Conservation (phyloP, 1,140 invertebrate species). For the Drosophila triauraria region DNA sequence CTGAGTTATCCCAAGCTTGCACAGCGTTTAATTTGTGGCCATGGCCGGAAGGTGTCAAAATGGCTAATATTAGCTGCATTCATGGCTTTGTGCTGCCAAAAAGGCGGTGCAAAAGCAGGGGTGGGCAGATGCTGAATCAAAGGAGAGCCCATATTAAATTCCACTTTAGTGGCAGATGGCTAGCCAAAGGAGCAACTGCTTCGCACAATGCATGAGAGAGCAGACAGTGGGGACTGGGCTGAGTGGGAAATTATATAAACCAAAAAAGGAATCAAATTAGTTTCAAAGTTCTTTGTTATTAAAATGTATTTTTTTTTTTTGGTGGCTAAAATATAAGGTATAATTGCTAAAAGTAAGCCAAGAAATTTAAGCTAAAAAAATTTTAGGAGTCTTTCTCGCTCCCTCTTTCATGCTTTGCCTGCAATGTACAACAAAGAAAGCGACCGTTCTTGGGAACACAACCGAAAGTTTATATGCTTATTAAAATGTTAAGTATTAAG, state of each 20-base stretch:
- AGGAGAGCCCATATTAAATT: conserved; percentile 30
- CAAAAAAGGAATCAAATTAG: not conserved
- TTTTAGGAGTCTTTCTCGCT: no score
- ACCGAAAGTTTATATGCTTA: no score
- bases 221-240: conserved; percentile 9
- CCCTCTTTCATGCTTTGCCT: no score
- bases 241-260: not conserved
- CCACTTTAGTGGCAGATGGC: conserved; percentile 23
- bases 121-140: not conserved
- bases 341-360: no score
- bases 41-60: conserved; percentile 6
- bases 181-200: conserved; percentile 11
- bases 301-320: not conserved
- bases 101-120: not conserved
- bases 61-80: not conserved
- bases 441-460: no score
- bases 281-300: no score
- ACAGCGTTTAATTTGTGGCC: not conserved
- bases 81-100: not conserved
- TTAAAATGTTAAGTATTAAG: no score
- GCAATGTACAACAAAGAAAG: no score
- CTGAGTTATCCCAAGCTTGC: no score
- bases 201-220: conserved; percentile 1
- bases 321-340: not conserved
- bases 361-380: no score